phyloP scores from a whole-genome alignment of 2,113 vertebrate genomes.

The Malurus cyaneus region DNA sequence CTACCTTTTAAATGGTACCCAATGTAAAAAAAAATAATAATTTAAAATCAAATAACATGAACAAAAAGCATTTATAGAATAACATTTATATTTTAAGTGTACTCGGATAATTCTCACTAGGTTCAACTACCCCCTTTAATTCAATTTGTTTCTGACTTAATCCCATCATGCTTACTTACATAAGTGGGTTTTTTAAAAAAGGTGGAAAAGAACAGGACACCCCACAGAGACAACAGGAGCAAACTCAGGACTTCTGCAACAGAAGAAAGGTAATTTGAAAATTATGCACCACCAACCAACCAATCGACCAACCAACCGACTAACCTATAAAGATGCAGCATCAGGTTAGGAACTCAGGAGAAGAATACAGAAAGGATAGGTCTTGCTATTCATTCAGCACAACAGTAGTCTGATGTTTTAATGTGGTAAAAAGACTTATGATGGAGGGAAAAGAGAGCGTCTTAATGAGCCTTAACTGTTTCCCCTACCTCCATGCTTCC shows the following conservation, averaged over 20 bases:
- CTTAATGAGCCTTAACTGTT: background rate
- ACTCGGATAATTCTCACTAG: background rate
- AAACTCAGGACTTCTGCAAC: background rate
- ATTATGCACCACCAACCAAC: background rate
- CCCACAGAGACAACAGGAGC: background rate
- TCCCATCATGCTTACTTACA: background rate
- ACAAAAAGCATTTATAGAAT: background rate
- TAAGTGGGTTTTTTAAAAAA: background rate
- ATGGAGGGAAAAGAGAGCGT: background rate
- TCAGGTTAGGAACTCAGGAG: background rate
- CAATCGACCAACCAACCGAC: background rate
- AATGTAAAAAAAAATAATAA: background rate
- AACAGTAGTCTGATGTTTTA: background rate
- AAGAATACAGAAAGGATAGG: background rate
- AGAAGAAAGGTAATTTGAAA: background rate
- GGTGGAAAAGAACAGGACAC: background rate
- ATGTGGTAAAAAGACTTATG: background rate
- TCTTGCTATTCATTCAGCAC: background rate
- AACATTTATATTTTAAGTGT: background rate
- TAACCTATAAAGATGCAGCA: background rate
- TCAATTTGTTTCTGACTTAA: background rate
- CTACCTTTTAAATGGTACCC: background rate
- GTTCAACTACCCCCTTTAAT: background rate
- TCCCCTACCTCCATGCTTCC: accelerated
- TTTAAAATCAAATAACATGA: background rate